Evolutionary conservation across 2,113 vertebrate genomes (phyloP).

Genomic region (Cryptomyrus ogoouensis): DNA sequence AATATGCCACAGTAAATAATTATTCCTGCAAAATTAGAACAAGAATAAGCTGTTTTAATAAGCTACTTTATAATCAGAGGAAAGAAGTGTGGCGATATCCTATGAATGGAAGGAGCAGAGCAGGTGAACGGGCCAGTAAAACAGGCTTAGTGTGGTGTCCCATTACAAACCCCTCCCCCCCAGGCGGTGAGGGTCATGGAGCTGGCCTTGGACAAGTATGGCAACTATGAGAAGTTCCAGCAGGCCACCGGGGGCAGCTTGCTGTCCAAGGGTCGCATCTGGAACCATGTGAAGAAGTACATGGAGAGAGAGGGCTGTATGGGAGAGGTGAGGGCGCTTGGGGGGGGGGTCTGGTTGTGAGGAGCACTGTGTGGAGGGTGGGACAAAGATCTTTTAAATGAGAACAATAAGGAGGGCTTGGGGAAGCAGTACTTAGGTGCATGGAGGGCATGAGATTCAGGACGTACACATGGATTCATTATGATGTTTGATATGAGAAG

Average conservation of each 20-base stretch:
- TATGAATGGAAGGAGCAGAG: not conserved
- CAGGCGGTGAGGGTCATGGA: conserved; percentile 86
- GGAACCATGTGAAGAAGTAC: conserved; percentile 80
- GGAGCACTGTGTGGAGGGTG: not conserved
- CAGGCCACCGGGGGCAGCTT: conserved; percentile 80
- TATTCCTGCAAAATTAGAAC: not conserved
- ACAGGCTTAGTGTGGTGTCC: not conserved
- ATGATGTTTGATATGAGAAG: not conserved
- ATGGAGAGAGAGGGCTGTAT: conserved; percentile 89
- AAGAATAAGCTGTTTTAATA: not conserved
- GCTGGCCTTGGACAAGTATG: conserved; percentile 75
- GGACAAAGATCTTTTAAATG: not conserved
- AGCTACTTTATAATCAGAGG: not conserved
- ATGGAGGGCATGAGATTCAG: not conserved
- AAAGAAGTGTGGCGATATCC: not conserved
- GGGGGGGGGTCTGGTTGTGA: not conserved
- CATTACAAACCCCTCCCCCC: conserved; percentile 8
- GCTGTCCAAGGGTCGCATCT: conserved; percentile 76
- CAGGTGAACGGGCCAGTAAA: not conserved
- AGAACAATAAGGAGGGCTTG: not conserved
- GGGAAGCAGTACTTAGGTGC: not conserved
- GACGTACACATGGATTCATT: not conserved
- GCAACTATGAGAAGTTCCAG: conserved; percentile 86
- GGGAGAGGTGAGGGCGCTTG: conserved; percentile 71
- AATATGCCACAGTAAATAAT: not conserved